Conservation (phyloP, 2,113 vertebrate species). For the Haplotaxodon microlepis region DNA sequence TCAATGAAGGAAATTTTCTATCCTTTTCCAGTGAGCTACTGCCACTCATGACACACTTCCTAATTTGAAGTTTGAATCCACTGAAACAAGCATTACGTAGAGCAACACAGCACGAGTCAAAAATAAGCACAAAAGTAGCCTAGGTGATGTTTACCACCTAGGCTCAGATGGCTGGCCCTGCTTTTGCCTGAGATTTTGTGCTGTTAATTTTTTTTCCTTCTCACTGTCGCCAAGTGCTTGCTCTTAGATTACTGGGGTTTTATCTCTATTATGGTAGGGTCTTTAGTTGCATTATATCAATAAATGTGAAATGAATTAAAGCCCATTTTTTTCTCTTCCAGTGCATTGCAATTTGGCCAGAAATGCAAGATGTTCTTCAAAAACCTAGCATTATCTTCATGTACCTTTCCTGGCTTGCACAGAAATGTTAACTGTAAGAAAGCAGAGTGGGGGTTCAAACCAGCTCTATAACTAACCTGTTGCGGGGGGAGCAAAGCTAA, state of each 20-base stretch:
- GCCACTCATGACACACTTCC: not conserved
- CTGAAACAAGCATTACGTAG: not conserved
- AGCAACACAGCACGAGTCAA: not conserved
- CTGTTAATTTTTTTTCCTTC: not conserved
- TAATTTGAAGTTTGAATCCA: not conserved
- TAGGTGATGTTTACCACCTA: not conserved
- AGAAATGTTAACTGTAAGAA: not conserved
- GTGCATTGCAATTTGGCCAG: not conserved
- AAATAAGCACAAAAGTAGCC: not conserved
- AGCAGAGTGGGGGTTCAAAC: not conserved
- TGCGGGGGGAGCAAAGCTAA: constrained; percentile 87
- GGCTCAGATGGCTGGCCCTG: rapidly evolving
- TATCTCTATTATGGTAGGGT: not conserved
- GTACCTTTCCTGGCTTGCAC: not conserved
- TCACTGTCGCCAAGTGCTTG: not conserved
- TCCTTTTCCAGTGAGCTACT: not conserved
- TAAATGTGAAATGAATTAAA: not conserved
- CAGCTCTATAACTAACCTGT: constrained; percentile 64
- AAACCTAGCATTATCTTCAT: not conserved
- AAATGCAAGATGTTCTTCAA: not conserved
- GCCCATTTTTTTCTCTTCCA: not conserved
- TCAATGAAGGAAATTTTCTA: not conserved
- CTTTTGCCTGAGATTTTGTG: not conserved
- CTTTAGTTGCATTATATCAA: not conserved
- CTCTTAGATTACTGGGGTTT: not conserved